phyloP scores from a whole-genome alignment of 2,888 invertebrate species.

The Drosophila anceps region DNA sequence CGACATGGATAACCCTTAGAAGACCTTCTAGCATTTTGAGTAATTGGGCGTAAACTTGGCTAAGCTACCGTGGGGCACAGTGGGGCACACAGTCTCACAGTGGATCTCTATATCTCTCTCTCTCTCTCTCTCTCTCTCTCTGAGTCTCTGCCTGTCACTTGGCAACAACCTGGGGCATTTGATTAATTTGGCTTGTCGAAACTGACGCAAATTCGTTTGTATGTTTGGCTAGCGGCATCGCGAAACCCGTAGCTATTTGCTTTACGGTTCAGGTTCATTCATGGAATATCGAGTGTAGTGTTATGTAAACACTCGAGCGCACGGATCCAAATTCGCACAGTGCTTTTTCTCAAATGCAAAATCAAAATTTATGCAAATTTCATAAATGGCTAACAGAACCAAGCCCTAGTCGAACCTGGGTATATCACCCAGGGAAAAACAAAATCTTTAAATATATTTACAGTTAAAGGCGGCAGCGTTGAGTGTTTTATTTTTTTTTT shows the following conservation, averaged over 20 bases:
- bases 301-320: slow-evolving; percentile 73
- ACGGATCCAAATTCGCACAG: slow-evolving; percentile 58
- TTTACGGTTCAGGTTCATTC: slow-evolving; percentile 80
- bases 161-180: slow-evolving; percentile 53
- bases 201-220: slow-evolving; percentile 66
- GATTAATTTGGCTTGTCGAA: slow-evolving; percentile 74
- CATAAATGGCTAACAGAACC: slow-evolving; percentile 34
- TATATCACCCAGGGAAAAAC: slow-evolving; percentile 36
- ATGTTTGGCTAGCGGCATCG: slow-evolving; percentile 39
- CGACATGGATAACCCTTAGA: slow-evolving; percentile 49
- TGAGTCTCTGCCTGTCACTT: background rate
- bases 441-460: slow-evolving; percentile 72
- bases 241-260: slow-evolving; percentile 62
- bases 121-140: background rate
- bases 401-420: slow-evolving; percentile 23
- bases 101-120: background rate
- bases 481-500: slow-evolving; percentile 48
- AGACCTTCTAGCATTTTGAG: slow-evolving; percentile 45
- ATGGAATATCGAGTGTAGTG: slow-evolving; percentile 64
- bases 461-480: slow-evolving; percentile 74
- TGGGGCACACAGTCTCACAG: slow-evolving; percentile 1
- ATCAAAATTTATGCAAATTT: slow-evolving; percentile 76
- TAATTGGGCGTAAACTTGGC: slow-evolving; percentile 74
- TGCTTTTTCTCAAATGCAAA: slow-evolving; percentile 54
- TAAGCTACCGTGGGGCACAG: slow-evolving; percentile 50